These are phyloP conservation scores for Argopecten irradians DNA, from an alignment of 1,140 invertebrate species.

Conservation along the genomic window DNA sequence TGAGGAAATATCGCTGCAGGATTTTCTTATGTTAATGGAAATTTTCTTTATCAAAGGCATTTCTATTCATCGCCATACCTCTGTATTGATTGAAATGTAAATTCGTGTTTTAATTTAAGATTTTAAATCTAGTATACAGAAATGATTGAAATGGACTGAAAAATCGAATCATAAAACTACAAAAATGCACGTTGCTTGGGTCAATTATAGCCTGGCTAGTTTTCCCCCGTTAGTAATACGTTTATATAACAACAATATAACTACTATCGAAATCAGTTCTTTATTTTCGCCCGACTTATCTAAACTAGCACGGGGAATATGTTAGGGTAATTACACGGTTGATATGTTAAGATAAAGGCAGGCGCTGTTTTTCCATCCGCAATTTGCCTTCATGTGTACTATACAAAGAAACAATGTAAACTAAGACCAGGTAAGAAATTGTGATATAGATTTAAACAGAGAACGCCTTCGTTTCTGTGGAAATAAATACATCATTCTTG, in stretches of 20 bases:
- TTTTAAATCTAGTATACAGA: background rate
- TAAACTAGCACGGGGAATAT: background rate
- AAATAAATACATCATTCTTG: background rate
- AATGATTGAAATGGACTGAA: background rate
- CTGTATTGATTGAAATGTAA: background rate
- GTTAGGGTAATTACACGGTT: background rate
- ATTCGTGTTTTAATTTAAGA: background rate
- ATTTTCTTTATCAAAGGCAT: background rate
- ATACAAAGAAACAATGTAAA: background rate
- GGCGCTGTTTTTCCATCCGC: background rate
- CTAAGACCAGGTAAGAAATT: background rate
- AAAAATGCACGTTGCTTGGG: background rate
- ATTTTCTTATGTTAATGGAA: background rate
- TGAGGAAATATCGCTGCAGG: background rate
- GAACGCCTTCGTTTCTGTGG: background rate
- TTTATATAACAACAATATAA: background rate
- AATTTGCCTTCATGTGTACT: background rate
- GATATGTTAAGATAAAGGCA: background rate
- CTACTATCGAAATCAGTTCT: background rate
- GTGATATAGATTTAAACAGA: constrained; percentile 11
- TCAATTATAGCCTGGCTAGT: background rate
- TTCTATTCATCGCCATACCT: background rate
- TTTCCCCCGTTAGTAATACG: background rate
- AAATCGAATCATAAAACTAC: background rate
- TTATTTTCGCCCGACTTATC: background rate